Percentiles rank a stretch among this genome's conserved stretches.
These are phyloP conservation scores for Buathra laborator DNA, from an alignment of 2,888 invertebrate species.

Conservation along the genomic window DNA sequence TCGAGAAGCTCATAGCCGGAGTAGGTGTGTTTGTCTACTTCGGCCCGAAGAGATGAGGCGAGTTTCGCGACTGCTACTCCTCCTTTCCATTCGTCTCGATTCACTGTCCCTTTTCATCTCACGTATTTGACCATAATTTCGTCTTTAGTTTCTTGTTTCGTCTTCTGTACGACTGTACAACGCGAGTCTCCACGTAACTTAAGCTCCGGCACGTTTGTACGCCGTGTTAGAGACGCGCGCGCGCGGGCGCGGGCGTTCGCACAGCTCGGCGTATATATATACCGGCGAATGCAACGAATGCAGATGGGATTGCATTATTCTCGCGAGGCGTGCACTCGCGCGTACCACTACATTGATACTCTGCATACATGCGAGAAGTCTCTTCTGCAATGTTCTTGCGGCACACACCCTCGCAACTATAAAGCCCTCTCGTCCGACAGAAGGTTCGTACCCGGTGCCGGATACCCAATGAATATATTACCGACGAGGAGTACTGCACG, in stretches of 20 bases:
- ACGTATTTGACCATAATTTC: constrained; percentile 24
- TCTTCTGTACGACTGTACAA: neutral
- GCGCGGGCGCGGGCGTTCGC: neutral
- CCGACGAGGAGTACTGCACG: neutral
- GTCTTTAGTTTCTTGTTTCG: constrained; percentile 15
- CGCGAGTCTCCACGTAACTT: constrained; percentile 42
- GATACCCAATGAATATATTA: constrained; percentile 51
- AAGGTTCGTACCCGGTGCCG: neutral
- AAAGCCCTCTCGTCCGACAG: constrained; percentile 12
- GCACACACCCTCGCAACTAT: constrained; percentile 56
- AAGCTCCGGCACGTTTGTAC: neutral
- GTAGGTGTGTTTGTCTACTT: constrained; percentile 52
- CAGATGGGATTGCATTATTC: constrained; percentile 71
- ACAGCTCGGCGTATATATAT: neutral
- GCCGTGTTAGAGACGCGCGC: constrained; percentile 23
- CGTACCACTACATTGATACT: constrained; percentile 23
- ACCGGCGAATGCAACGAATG: constrained; percentile 61
- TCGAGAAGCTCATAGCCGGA: constrained; percentile 27
- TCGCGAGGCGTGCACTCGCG: constrained; percentile 59
- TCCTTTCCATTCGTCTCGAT: constrained; percentile 59
- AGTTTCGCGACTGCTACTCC: constrained; percentile 61
- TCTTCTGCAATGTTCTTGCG: neutral
- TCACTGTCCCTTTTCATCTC: constrained; percentile 9
- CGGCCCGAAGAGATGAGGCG: constrained; percentile 61
- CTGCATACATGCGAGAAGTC: neutral